These are phyloP conservation scores for Rallus crepitans DNA, from an alignment of 2,797 vertebrate species.

Conservation along the genomic window DNA sequence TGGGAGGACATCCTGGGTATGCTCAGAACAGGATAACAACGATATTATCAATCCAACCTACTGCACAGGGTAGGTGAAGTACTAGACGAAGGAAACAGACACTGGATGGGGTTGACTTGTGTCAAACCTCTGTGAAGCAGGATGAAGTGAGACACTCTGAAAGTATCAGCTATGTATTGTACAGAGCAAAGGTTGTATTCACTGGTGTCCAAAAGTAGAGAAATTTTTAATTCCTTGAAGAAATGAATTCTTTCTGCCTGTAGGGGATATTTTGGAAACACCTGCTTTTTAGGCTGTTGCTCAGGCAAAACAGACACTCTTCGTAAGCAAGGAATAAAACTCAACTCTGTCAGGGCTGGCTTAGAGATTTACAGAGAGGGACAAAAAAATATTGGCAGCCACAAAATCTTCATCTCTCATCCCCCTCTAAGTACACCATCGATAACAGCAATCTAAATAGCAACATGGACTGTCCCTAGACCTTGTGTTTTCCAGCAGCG, in stretches of 20 bases:
- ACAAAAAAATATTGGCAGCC: not conserved
- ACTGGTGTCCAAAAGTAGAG: not conserved
- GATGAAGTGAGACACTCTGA: not conserved
- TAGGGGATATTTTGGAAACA: not conserved
- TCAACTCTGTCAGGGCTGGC: not conserved
- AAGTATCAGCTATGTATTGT: not conserved
- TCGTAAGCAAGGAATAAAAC: not conserved
- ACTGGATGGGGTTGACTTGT: not conserved
- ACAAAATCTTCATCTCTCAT: not conserved
- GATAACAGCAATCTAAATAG: not conserved
- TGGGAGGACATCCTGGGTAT: not conserved
- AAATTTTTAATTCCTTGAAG: not conserved
- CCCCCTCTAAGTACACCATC: not conserved
- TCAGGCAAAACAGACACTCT: not conserved
- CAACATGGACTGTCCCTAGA: not conserved
- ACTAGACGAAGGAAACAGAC: not conserved
- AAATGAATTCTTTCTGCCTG: not conserved
- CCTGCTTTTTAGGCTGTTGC: not conserved
- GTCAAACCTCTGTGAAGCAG: not conserved
- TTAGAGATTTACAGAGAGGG: not conserved
- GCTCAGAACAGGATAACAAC: not conserved
- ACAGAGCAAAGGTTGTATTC: not conserved
- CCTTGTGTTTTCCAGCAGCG: not conserved
- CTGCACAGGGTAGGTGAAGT: not conserved
- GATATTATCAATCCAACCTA: not conserved